A percentile compares a stretch with the other conserved stretches of the same genome.
Evolutionary conservation across 2,888 invertebrate species (phyloP).

Genomic region (Parnassius apollo): DNA sequence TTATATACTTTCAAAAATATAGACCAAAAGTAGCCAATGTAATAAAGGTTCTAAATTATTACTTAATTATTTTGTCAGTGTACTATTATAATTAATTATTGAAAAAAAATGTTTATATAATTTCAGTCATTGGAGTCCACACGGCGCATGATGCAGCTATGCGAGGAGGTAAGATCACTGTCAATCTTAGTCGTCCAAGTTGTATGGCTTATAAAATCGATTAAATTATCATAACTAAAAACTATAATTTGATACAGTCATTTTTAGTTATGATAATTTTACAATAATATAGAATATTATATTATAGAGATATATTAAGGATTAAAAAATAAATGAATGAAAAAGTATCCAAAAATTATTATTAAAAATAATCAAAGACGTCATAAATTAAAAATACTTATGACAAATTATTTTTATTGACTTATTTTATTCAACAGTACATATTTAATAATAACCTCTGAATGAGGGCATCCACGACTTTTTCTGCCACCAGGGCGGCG

Average conservation of each 20-base stretch:
- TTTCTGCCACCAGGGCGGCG: no score
- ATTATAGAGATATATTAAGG: no score
- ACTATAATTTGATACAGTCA: constrained; percentile 20
- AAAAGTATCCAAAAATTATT: background rate
- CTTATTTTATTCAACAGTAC: no score
- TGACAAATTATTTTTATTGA: no score
- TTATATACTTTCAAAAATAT: constrained; percentile 73
- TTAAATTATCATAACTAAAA: constrained; percentile 22
- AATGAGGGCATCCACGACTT: no score
- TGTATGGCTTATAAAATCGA: background rate
- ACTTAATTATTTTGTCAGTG: no score
- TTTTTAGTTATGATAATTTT: constrained; percentile 25
- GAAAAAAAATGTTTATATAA: constrained; percentile 32
- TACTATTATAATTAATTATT: background rate
- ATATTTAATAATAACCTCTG: no score
- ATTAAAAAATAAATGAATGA: background rate
- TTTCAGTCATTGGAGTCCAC: constrained; percentile 96
- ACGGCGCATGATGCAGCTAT: constrained; percentile 94
- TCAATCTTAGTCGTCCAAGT: constrained; percentile 19
- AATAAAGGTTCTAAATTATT: no score
- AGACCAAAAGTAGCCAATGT: no score
- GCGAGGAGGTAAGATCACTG: constrained; percentile 90
- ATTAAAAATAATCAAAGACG: background rate
- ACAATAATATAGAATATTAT: background rate
- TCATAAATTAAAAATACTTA: no score